Evolutionary conservation across 2,888 invertebrate species (phyloP), one percentile per base, ranked within the genome.

Genomic region (Zootermopsis nevadensis): DNA sequence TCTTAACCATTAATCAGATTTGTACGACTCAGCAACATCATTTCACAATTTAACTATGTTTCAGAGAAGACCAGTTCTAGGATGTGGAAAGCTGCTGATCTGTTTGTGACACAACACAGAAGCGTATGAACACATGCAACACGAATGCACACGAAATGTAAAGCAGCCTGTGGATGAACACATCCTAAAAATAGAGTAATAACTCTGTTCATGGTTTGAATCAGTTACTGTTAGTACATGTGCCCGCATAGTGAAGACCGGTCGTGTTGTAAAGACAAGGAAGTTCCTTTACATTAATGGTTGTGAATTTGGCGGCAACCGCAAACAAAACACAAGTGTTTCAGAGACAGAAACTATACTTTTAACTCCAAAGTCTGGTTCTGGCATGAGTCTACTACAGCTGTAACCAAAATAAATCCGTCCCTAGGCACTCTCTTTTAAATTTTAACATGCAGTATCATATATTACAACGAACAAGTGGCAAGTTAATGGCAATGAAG

Each of bases 371-470:
- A 33, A 69, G 33, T 33, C 69, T 69, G 69, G 31, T 69, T 33
- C 69, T 69, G 69, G 69, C 69, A 69, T 69, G 69, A 33, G 31
- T 69, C 69, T 33, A 69, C 69, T 12, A 31, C 69, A 69, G 69
- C 69, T 69, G 69, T 33, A 69, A 33, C 69, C 22, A 15, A 30
- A 69, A 33, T 69, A 69, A 69, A 69, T 69, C 69, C 33, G 69
- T 69, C 69, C 15, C 31, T 69, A 33, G 31, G 27, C 66, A 27
- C 66, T 69, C 33, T 69, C 33, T 33, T 31, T 31, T 12, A 19
- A 33, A 69, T 27, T 66, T 66, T 30, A 66, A n/a, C 66, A n/a
- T 27, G 19, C 27, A 66, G n/a, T 30, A 66, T 66, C 66, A 66
- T 27, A 66, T 66, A 66, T 66, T 66, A 27, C 66, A 48, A 27